phyloP scores from a whole-genome alignment of 1,140 invertebrate genomes.

The Nomia melanderi region DNA sequence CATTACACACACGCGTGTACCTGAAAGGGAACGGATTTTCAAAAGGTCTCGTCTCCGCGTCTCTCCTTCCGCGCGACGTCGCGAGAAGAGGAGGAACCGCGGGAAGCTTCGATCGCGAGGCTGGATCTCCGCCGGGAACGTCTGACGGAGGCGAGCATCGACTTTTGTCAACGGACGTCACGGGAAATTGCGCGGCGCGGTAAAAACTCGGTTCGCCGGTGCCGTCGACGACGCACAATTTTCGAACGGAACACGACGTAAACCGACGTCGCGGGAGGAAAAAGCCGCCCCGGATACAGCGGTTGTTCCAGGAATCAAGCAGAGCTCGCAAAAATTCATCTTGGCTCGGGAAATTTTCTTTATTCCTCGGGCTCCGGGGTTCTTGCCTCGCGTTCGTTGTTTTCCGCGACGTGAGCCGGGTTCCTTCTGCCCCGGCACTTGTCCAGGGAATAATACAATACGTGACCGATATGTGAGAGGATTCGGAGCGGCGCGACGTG shows the following conservation, averaged over 20 bases:
- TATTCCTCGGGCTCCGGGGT: neutral
- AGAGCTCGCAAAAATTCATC: neutral
- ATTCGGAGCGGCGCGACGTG: neutral
- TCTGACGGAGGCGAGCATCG: neutral
- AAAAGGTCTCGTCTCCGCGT: conserved; percentile 24
- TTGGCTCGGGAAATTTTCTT: neutral
- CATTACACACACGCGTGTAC: no score
- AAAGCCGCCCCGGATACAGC: neutral
- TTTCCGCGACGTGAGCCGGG: neutral
- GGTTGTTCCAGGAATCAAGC: neutral
- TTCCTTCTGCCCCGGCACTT: neutral
- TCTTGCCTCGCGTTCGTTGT: neutral
- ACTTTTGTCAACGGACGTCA: conserved; percentile 38
- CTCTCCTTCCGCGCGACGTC: no score
- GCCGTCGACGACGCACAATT: conserved; percentile 24
- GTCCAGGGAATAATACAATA: conserved; percentile 7
- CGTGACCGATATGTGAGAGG: conserved; percentile 10
- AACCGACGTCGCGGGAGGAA: neutral
- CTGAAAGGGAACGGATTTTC: neutral
- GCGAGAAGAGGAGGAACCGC: no score
- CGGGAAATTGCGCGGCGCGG: conserved; percentile 16
- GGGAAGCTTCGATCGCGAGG: conserved; percentile 53
- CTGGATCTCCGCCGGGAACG: conserved; percentile 19
- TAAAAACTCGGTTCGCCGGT: conserved; percentile 38
- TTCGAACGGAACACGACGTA: conserved; percentile 5